Base-by-base conservation (phyloP, 2,888 invertebrate genomes). In the Rhabditoides inermis region DNA sequence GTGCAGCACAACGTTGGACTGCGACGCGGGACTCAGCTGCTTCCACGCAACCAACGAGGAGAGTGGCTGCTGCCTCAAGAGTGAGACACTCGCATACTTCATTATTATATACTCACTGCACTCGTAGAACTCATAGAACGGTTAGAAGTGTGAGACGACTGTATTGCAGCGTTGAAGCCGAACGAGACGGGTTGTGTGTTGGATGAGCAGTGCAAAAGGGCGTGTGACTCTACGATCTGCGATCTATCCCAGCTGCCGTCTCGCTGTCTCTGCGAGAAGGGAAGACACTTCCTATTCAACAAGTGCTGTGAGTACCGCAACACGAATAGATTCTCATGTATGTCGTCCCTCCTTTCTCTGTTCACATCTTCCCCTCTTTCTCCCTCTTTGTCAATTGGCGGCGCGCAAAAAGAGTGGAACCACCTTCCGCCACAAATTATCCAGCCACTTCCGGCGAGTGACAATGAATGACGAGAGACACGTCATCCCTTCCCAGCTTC, bases 231-330 rank as follows among this genome's bases (percentile, higher is more conserved):
- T n/a, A 71, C 70, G 7, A 61, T 68, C 27, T 73, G 73, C 44
- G 70, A 70, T n/a, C n/a, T n/a, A 32, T 12, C 60, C 6, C 55
- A 56, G 26, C 53, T 35, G 22, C 59, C 61, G 23, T 62, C 63
- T 4, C 55, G 69, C 42, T 73, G 73, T 54, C 63, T 70, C 28
- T 73, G 73, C 56, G 65, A 69, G 40, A 53, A 59, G 35, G 72
- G 69, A 20, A 51, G 63, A 36, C 72, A 73, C 42, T 72, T 71
- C 51, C 55, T 73, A 20, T 73, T 73, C 58, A 69, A 68, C 51
- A 72, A 72, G 51, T 73, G 73, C 52, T 73, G 73, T 71, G 36
- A 69, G 72, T 62, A n/a, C n/a, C n/a, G n/a, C n/a, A n/a, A n/a
- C n/a, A n/a, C n/a, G n/a, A n/a, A n/a, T n/a, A n/a, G n/a, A n/a